Percentiles rank a stretch among this genome's conserved stretches.
phyloP scores from a whole-genome alignment of 2,888 invertebrate genomes.

The Magallana nippona region DNA sequence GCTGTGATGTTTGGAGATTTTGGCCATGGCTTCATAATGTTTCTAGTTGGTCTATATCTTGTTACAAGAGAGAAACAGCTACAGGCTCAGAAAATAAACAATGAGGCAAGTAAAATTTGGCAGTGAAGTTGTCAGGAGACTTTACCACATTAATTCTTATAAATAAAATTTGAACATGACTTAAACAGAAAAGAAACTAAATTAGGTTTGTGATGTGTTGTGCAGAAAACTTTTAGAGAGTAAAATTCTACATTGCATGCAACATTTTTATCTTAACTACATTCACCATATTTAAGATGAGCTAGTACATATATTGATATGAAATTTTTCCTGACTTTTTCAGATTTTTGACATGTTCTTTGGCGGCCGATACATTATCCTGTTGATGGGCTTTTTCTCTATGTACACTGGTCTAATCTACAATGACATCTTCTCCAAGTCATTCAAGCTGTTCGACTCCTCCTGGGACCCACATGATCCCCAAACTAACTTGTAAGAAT shows the following conservation, averaged over 20 bases:
- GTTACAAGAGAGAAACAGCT: conserved; percentile 95
- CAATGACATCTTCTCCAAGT: conserved; percentile 99
- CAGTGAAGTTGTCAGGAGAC: background rate
- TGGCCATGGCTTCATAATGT: conserved; percentile 96
- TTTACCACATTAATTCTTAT: background rate
- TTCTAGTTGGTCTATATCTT: conserved; percentile 95
- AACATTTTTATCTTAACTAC: background rate
- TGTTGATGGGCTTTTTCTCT: conserved; percentile 98
- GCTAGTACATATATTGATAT: background rate
- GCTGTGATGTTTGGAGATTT: conserved; percentile 99
- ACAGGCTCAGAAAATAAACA: conserved; percentile 91
- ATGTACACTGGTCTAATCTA: conserved; percentile 99
- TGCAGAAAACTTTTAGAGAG: too few species aligned
- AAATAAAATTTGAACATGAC: background rate
- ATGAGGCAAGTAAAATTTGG: conserved; percentile 84
- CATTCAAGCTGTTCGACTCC: conserved; percentile 96
- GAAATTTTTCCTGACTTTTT: conserved; percentile 37
- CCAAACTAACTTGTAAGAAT: conserved; percentile 55
- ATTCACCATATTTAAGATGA: background rate
- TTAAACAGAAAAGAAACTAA: too few species aligned
- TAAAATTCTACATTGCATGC: background rate
- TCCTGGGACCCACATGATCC: conserved; percentile 84
- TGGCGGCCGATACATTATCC: conserved; percentile 97
- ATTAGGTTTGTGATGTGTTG: too few species aligned
- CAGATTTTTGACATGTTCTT: conserved; percentile 99